Evolutionary conservation across 1,140 invertebrate species (phyloP).

Genomic region (Arctopsyche grandis): DNA sequence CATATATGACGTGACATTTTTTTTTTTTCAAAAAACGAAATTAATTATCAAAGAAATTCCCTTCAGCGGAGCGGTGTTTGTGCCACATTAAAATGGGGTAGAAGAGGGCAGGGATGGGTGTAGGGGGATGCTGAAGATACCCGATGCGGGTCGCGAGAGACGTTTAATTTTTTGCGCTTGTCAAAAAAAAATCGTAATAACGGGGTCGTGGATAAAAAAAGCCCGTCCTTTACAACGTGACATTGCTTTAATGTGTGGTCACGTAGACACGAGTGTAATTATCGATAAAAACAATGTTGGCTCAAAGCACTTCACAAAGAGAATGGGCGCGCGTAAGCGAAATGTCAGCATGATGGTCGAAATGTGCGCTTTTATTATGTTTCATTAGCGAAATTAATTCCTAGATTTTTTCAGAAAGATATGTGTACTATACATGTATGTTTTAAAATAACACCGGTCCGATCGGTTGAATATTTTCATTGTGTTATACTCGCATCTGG

Average conservation of each 20-base stretch:
- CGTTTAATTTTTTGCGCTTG: conserved; percentile 20
- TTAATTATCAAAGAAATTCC: conserved; percentile 41
- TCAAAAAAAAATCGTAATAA: conserved; percentile 20
- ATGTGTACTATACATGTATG: neutral
- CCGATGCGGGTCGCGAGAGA: conserved; percentile 17
- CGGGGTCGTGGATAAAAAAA: conserved; percentile 22
- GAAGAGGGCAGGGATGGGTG: neutral
- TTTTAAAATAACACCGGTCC: neutral
- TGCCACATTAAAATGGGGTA: neutral
- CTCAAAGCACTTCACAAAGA: conserved; percentile 34
- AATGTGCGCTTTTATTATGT: conserved; percentile 26
- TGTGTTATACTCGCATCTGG: neutral
- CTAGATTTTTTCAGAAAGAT: conserved; percentile 6
- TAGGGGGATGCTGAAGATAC: conserved; percentile 13
- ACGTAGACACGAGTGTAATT: conserved; percentile 45
- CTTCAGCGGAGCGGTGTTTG: no score
- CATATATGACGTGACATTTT: conserved; percentile 37
- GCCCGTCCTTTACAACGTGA: conserved; percentile 28
- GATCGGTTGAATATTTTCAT: conserved; percentile 13
- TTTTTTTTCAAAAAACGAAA: conserved; percentile 28
- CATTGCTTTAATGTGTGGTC: conserved; percentile 46
- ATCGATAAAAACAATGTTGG: conserved; percentile 42
- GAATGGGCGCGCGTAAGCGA: conserved; percentile 30
- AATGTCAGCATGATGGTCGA: conserved; percentile 34
- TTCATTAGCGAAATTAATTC: conserved; percentile 23